These are phyloP conservation scores for Craseonycteris thonglongyai DNA, from an alignment of 2,113 vertebrate genomes.

Conservation along the genomic window DNA sequence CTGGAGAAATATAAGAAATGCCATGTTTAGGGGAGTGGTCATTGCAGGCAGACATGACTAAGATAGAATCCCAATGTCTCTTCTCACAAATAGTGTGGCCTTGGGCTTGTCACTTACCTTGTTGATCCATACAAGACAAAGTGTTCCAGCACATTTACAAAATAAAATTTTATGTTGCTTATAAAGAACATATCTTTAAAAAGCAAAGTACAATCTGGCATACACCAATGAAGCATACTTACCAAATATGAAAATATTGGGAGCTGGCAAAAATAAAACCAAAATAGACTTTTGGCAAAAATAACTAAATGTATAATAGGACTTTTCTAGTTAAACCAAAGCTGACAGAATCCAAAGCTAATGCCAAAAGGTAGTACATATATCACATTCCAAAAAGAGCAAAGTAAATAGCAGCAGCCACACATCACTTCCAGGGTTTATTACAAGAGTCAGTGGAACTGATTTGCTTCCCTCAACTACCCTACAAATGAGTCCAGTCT, in stretches of 20 bases:
- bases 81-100: neutral
- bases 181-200: neutral
- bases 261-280: neutral
- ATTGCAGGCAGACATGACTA: neutral
- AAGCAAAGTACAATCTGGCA: neutral
- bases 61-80: neutral
- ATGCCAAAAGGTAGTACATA: neutral
- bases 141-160: neutral
- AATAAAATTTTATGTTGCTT: neutral
- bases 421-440: neutral
- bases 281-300: neutral
- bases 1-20: neutral
- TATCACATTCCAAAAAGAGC: neutral
- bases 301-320: neutral
- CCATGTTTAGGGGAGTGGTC: neutral
- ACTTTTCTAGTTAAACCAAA: neutral
- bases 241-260: neutral
- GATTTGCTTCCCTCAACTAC: neutral
- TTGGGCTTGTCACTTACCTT: neutral
- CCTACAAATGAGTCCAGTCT: neutral
- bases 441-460: neutral
- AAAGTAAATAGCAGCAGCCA: neutral
- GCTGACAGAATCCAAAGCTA: neutral
- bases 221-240: neutral
- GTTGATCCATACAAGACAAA: neutral